Base-by-base conservation (phyloP, 2,113 vertebrate species). In the Parus major region DNA sequence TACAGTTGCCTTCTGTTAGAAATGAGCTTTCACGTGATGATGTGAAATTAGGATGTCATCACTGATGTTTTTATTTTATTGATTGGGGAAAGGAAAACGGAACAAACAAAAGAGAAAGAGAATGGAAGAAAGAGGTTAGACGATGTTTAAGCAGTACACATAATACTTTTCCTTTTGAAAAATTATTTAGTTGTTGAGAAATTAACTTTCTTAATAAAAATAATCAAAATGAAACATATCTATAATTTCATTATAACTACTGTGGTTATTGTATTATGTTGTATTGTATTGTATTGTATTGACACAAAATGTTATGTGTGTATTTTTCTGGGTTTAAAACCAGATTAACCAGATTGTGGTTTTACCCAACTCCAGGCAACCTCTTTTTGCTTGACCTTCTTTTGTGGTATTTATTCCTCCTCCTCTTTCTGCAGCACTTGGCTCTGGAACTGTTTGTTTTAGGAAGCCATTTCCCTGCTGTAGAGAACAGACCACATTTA, bases 21-120 rank as follows among this genome's bases (percentile, higher is more conserved):
- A 95, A 57, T 91, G 57, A 46, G 17, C n/a, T 83, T 77, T 55
- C 47, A 23, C 2, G 1, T 56, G 35, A 63, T 56, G 22, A 29
- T 4, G 17, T 60, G 72, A 90, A 95, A 88, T 94, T 80, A 81
- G 86, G 52, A 88, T 88, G 65, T 95, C 86, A 91, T 81, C 64
- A n/a, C 33, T 78, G 86, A 91, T 92, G 41, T 47, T 92, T 94
- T 88, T 42, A 63, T 92, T 90, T 94, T 86, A 68, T 78, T 78
- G 64, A 59, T 0, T 65, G 23, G 12, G 33, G 13, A 15, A 55
- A 86, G 39, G 13, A 39, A 90, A 73, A 86, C 47, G 16, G 42
- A 55, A 39, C 21, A 70, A 83, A 59, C 0, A 0, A 57, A 90
- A 52, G 33, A 61, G 33, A 73, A 46, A 9, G 5, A 29, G 29